A percentile compares a stretch with the other conserved stretches of the same genome.
Evolutionary conservation across 2,888 invertebrate species (phyloP).

Genomic region (Psylliodes chrysocephalus): DNA sequence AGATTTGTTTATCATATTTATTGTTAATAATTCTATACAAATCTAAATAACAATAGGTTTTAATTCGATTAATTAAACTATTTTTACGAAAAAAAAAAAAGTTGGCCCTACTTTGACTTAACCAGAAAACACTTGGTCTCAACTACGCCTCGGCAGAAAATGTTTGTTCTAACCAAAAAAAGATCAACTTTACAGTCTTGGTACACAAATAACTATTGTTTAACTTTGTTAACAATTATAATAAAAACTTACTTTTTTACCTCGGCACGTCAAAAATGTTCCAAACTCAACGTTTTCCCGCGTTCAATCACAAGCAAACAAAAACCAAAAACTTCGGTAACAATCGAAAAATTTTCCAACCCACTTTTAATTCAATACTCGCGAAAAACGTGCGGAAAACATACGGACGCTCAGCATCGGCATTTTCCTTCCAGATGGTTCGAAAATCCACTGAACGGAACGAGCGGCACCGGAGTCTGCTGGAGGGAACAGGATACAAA

Average conservation of each 20-base stretch:
- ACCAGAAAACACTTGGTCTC: no score
- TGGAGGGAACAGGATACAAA: slow-evolving; percentile 4
- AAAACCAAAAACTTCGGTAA: neutral
- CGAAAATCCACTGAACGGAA: slow-evolving; percentile 15
- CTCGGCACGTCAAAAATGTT: neutral
- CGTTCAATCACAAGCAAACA: neutral
- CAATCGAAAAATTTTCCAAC: neutral
- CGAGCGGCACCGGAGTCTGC: neutral
- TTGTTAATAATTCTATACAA: no score
- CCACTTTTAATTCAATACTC: slow-evolving; percentile 9
- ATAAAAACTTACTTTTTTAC: neutral
- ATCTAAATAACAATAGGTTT: no score
- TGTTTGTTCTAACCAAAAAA: no score
- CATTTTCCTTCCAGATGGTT: slow-evolving; percentile 10
- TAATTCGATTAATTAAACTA: no score
- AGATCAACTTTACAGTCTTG: no score
- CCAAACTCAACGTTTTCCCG: neutral
- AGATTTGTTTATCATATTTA: no score
- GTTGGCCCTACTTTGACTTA: no score
- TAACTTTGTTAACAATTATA: no score
- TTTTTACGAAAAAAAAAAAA: no score
- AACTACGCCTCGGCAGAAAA: no score
- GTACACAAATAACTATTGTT: no score
- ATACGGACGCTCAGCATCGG: neutral
- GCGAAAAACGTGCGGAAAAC: slow-evolving; percentile 4